These are phyloP conservation scores for Eupithecia pulchellata DNA, from an alignment of 2,888 invertebrate genomes.

Conservation along the genomic window DNA sequence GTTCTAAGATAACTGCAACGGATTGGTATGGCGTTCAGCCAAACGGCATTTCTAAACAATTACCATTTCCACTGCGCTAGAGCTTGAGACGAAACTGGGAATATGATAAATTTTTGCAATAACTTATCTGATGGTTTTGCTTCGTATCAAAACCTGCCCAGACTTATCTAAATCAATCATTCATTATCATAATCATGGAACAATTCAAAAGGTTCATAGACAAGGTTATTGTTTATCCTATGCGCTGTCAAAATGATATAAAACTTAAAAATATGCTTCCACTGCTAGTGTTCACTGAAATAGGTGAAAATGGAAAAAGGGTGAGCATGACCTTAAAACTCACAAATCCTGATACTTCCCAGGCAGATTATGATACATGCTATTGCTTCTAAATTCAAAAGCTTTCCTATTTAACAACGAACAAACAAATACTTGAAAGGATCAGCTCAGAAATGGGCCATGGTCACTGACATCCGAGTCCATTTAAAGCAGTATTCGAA, in stretches of 20 bases:
- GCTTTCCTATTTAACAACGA: background rate
- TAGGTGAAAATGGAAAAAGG: background rate
- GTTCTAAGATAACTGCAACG: constrained; percentile 28
- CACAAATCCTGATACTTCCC: background rate
- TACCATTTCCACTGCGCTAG: constrained; percentile 32
- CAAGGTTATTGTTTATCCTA: too few relatives aligned
- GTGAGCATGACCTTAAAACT: background rate
- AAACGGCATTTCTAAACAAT: constrained; percentile 41
- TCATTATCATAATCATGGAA: too few relatives aligned
- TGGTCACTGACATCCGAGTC: constrained; percentile 27
- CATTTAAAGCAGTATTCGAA: constrained; percentile 51
- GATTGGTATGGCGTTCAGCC: constrained; percentile 35
- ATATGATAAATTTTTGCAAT: constrained; percentile 26
- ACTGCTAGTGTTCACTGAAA: too few relatives aligned
- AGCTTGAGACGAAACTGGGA: constrained; percentile 38
- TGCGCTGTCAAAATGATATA: too few relatives aligned
- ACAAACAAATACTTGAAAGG: constrained; percentile 15
- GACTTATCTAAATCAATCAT: too few relatives aligned
- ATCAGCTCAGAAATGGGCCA: constrained; percentile 27
- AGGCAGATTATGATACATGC: too few relatives aligned
- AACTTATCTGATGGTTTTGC: background rate
- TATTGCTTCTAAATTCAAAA: too few relatives aligned
- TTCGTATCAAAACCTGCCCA: too few relatives aligned
- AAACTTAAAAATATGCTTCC: too few relatives aligned
- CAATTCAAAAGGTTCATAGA: too few relatives aligned